phyloP scores from a whole-genome alignment of 2,113 vertebrate species.

The Chlorodrepanis virens region DNA sequence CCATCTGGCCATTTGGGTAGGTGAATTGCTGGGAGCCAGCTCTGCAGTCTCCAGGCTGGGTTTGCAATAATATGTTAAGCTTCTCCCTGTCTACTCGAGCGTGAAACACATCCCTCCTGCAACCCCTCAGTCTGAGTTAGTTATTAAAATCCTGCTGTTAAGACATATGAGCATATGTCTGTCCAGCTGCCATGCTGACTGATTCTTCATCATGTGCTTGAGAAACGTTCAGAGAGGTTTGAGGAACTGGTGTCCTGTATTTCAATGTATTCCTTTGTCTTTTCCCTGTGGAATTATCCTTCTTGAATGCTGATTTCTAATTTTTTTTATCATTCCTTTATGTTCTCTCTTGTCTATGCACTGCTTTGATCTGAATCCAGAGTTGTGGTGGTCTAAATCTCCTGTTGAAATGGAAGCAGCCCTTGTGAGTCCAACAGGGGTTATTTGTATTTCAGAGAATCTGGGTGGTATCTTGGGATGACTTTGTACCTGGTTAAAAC shows the following conservation, averaged over 20 bases:
- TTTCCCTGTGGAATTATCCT: background rate
- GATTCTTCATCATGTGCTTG: background rate
- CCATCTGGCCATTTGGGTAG: background rate
- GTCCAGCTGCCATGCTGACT: slow-evolving; percentile 34
- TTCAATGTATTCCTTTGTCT: background rate
- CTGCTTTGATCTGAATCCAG: slow-evolving; percentile 15
- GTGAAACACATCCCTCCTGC: background rate
- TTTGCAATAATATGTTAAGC: background rate
- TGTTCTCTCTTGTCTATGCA: background rate
- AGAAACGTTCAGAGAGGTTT: background rate
- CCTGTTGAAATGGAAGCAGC: background rate
- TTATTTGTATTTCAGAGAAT: background rate
- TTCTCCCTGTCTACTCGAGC: background rate
- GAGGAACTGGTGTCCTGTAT: background rate
- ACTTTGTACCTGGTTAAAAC: background rate
- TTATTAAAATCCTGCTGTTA: slow-evolving; percentile 48
- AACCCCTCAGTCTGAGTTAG: background rate
- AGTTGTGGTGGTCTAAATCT: background rate
- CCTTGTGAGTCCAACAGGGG: background rate
- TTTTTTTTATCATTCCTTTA: background rate
- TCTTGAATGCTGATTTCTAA: background rate
- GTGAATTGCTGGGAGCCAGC: background rate
- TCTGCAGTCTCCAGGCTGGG: background rate
- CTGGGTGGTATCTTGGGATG: background rate
- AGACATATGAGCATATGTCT: slow-evolving; percentile 38